These are phyloP conservation scores for Lagenorhynchus albirostris DNA, from an alignment of 2,113 vertebrate species.

Conservation along the genomic window DNA sequence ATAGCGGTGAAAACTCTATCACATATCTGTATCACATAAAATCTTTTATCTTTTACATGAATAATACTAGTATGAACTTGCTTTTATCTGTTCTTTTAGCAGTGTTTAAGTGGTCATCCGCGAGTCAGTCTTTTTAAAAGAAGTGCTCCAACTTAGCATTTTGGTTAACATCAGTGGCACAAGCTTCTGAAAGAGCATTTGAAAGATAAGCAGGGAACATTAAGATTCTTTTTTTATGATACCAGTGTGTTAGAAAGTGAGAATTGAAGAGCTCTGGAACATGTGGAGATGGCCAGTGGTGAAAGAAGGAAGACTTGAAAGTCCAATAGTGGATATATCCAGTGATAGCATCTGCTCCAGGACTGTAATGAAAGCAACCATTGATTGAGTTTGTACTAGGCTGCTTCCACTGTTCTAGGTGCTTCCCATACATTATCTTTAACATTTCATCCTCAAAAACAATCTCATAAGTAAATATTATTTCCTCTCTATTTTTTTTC, in stretches of 20 bases:
- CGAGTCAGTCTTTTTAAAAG: neutral
- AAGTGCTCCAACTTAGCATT: neutral
- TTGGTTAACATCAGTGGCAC: neutral
- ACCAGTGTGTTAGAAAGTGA: neutral
- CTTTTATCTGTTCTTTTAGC: neutral
- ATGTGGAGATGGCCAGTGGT: neutral
- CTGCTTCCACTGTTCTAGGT: neutral
- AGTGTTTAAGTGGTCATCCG: neutral
- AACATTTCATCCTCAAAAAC: neutral
- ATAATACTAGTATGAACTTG: neutral
- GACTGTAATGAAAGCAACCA: rapidly evolving
- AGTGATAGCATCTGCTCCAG: neutral
- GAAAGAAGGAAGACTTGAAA: neutral
- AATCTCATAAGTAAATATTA: neutral
- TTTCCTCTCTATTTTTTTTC: no score
- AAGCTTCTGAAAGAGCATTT: neutral
- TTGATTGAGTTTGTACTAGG: neutral
- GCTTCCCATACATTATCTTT: neutral
- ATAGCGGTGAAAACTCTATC: neutral
- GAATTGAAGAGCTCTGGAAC: neutral
- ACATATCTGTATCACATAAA: neutral
- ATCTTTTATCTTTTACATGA: neutral
- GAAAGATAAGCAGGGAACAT: neutral
- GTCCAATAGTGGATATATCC: neutral
- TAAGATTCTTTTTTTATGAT: neutral